phyloP scores from a whole-genome alignment of 2,113 vertebrate genomes.

The Cebus imitator region DNA sequence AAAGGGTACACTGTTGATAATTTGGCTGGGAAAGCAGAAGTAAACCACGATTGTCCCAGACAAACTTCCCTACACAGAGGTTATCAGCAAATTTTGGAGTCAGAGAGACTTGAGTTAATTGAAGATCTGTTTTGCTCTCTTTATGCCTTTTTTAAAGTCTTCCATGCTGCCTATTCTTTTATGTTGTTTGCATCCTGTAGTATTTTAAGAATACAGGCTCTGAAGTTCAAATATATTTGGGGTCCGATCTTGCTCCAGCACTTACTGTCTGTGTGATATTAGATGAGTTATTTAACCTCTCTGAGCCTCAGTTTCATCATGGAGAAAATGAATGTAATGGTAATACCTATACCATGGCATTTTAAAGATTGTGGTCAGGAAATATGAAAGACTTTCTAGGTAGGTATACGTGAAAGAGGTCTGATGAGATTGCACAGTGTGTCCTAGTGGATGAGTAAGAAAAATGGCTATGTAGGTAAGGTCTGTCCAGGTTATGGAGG shows the following conservation, averaged over 20 bases:
- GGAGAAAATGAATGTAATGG: not conserved
- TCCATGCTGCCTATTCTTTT: not conserved
- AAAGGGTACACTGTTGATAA: not conserved
- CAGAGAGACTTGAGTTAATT: not conserved
- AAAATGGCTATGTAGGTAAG: not conserved
- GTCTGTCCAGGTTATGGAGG: not conserved
- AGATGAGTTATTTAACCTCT: not conserved
- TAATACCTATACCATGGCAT: not conserved
- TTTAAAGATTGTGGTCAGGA: not conserved
- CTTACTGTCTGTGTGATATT: not conserved
- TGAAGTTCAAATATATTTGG: not conserved
- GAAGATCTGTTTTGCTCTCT: not conserved
- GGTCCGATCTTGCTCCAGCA: not conserved
- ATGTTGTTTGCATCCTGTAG: not conserved
- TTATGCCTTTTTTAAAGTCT: not conserved
- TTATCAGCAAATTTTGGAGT: not conserved
- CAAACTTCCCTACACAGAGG: not conserved
- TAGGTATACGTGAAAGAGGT: not conserved
- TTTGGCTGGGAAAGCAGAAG: not conserved
- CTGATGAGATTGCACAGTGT: not conserved
- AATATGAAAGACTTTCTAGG: not conserved
- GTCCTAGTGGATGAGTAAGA: not conserved
- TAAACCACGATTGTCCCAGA: not conserved
- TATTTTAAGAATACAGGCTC: not conserved
- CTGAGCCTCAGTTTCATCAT: not conserved